Conservation (phyloP, 2,113 vertebrate genomes). For the Gobiocypris rarus region DNA sequence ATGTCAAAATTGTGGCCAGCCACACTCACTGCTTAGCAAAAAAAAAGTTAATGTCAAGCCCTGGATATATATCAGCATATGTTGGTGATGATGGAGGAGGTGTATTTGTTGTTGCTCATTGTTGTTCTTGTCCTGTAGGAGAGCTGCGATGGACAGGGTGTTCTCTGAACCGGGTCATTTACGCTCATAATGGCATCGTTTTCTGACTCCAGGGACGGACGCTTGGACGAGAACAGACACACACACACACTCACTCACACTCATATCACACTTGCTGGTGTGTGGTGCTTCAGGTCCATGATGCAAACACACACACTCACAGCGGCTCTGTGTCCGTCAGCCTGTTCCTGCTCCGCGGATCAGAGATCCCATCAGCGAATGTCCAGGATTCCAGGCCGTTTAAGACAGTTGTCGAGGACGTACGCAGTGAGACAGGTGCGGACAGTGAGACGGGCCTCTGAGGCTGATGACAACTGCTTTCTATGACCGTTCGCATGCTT, state of each 20-base stretch:
- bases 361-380: not conserved
- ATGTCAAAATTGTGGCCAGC: too few relatives aligned
- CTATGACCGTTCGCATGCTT: not conserved
- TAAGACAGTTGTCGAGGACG: not conserved
- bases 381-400: not conserved
- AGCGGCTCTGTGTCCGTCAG: not conserved
- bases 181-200: constrained; percentile 25
- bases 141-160: constrained; percentile 73
- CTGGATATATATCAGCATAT: not conserved
- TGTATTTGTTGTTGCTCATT: not conserved
- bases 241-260: not conserved
- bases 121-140: constrained; percentile 62
- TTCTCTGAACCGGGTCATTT: constrained; percentile 58
- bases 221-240: constrained; percentile 11
- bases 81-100: not conserved
- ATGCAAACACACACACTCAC: not conserved
- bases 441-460: not conserved
- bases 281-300: not conserved
- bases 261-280: not conserved
- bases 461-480: constrained; percentile 8
- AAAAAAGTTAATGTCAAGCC: too few relatives aligned
- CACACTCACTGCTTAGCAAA: too few relatives aligned
- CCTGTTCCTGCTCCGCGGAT: not conserved
- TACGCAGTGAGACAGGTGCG: not conserved
- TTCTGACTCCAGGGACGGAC: constrained; percentile 28